phyloP scores from a whole-genome alignment of 2,797 vertebrate genomes.

The Liasis olivaceus region DNA sequence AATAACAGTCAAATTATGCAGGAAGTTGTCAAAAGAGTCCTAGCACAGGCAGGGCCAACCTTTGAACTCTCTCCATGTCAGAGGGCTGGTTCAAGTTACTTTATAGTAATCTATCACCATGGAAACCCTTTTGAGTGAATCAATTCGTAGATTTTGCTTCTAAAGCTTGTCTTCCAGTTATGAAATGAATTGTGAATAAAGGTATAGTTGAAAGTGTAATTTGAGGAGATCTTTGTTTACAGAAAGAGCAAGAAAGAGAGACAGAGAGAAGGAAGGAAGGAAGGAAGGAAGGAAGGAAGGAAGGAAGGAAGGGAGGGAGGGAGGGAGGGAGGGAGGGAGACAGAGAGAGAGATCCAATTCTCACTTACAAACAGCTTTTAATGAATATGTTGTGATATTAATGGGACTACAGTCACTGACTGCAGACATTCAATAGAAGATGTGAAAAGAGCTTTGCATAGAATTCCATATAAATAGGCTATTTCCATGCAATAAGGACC shows the following conservation, averaged over 20 bases:
- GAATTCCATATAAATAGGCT: not conserved
- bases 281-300: not conserved
- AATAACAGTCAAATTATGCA: constrained; percentile 83
- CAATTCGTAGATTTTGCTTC: constrained; percentile 65
- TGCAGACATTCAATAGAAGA: not conserved
- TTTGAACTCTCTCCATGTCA: constrained; percentile 78
- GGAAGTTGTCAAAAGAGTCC: constrained; percentile 84
- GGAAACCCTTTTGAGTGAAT: constrained; percentile 69
- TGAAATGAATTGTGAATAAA: constrained; percentile 66
- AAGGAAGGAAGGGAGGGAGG: not conserved
- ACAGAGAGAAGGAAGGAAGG: constrained; percentile 2
- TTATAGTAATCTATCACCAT: constrained; percentile 75
- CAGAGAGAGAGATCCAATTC: not conserved
- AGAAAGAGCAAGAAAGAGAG: not conserved
- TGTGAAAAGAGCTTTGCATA: not conserved
- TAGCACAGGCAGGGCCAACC: constrained; percentile 77
- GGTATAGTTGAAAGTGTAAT: constrained; percentile 50
- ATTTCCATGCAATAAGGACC: not conserved
- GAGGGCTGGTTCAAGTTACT: constrained; percentile 86
- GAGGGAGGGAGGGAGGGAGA: not conserved
- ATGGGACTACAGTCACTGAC: not conserved
- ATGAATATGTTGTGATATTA: too few relatives aligned
- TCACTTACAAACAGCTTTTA: not conserved
- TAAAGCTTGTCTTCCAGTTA: constrained; percentile 66
- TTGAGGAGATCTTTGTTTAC: constrained; percentile 64